Evolutionary conservation across 1,140 invertebrate genomes (phyloP).

Genomic region (Onthophagus taurus): DNA sequence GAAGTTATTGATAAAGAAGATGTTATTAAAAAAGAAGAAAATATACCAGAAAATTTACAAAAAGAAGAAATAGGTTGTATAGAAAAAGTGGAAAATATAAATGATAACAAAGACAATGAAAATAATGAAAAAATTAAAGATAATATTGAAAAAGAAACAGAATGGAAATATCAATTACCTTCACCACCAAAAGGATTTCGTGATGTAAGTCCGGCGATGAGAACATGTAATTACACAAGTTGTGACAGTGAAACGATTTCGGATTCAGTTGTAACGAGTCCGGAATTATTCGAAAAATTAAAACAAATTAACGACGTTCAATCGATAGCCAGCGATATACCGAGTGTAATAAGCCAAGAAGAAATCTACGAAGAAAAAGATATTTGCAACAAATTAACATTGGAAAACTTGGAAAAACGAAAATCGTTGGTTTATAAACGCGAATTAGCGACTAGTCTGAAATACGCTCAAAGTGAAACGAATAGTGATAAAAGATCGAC

Average conservation of each 20-base stretch:
- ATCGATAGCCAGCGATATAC: slow-evolving; percentile 22
- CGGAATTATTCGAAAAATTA: slow-evolving; percentile 35
- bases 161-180: slow-evolving; percentile 56
- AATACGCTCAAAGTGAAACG: slow-evolving; percentile 19
- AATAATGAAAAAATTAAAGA: too few species aligned
- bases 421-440: slow-evolving; percentile 36
- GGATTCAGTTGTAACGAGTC: slow-evolving; percentile 34
- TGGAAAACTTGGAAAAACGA: slow-evolving; percentile 35
- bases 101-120: not conserved
- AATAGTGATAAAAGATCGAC: slow-evolving; percentile 9
- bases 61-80: not conserved
- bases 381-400: slow-evolving; percentile 29
- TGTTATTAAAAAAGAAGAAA: not conserved
- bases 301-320: slow-evolving; percentile 26
- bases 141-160: slow-evolving; percentile 24
- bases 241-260: slow-evolving; percentile 29
- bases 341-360: slow-evolving; percentile 23
- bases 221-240: slow-evolving; percentile 25
- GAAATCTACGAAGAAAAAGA: slow-evolving; percentile 28
- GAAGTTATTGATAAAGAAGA: slow-evolving; percentile 4
- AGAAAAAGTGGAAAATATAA: not conserved
- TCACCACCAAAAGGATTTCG: slow-evolving; percentile 52
- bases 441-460: slow-evolving; percentile 36
- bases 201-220: slow-evolving; percentile 37
- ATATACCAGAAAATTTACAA: slow-evolving; percentile 2